Evolutionary conservation across 2,113 vertebrate species (phyloP).

Genomic region (Hippolais icterina): DNA sequence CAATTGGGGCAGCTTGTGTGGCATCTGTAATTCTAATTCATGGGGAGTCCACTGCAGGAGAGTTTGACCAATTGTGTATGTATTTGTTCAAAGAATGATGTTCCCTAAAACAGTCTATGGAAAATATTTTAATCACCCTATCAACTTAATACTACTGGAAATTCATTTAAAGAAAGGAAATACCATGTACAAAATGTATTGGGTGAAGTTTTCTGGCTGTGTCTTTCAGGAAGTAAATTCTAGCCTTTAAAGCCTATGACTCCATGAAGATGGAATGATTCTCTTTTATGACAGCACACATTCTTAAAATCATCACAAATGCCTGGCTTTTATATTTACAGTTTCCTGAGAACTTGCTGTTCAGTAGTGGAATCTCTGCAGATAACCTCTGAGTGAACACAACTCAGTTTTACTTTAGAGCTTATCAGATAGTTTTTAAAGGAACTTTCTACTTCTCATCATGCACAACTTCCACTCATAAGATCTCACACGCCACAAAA

Average conservation of each 20-base stretch:
- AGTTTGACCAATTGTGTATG: background rate
- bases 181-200: background rate
- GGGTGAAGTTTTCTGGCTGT: background rate
- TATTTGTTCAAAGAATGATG: background rate
- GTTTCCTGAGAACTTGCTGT: constrained; percentile 20
- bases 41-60: background rate
- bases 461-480: background rate
- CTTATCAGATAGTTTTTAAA: background rate
- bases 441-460: background rate
- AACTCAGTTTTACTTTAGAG: background rate
- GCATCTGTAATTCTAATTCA: background rate
- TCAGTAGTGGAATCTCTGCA: constrained; percentile 2
- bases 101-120: background rate
- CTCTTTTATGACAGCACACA: background rate
- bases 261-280: constrained; percentile 12
- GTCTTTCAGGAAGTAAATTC: constrained; percentile 24
- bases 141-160: background rate
- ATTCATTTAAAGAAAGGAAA: constrained; percentile 39
- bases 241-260: background rate
- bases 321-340: background rate
- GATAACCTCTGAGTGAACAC: background rate
- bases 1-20: background rate
- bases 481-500: background rate
- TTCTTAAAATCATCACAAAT: constrained; percentile 32
- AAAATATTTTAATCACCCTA: constrained; percentile 4